Base-by-base conservation (phyloP, 2,797 vertebrate species). In the Acipenser oxyrinchus region DNA sequence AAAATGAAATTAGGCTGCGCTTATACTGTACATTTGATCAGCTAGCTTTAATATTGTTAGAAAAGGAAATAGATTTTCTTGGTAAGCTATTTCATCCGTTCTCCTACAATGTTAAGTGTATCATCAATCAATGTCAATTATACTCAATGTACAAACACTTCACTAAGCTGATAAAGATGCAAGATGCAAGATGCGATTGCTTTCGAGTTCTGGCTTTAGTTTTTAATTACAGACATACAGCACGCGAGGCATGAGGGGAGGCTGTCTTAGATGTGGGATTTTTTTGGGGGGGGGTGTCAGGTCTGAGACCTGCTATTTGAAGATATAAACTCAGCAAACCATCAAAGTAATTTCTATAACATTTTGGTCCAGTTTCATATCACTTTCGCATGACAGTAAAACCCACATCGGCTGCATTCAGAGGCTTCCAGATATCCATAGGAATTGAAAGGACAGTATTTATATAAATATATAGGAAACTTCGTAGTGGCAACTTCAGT, bases 401-500 rank as follows among this genome's bases (percentile, higher is more conserved):
- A 58, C 6, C 12, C 6, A n/a, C 11, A 58, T 58, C 12, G 7
- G 55, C 12, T 8, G 55, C 12, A n/a, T 58, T n/a, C 13, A 58
- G 10, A 58, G 55, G 13, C 6, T 37, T 37, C 23, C 23, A 37
- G 23, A 37, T 37, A 37, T 37, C 23, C 4, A 37, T 37, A 37
- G 23, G 23, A 37, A 37, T 37, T 37, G 23, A 37, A 37, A 3
- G 23, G 23, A 37, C 23, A 37, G 15, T 18, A 18, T 18, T 18
- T 18, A 18, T 18, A 18, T 18, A 18, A 18, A 18, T 18, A 18
- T 18, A 18, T 18, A 18, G 1, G 15, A 18, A 18, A 18, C 72
- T 83, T 72, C 66, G 73, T 55, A 67, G 10, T 68, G 68, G 74
- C 79, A 71, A 69, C 77, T 37, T 37, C 2, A 37, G 23, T 37